Percentiles rank a stretch among this genome's conserved stretches.
Evolutionary conservation across 2,113 vertebrate genomes (phyloP).

Genomic region (Ophthalmolycus amberensis): DNA sequence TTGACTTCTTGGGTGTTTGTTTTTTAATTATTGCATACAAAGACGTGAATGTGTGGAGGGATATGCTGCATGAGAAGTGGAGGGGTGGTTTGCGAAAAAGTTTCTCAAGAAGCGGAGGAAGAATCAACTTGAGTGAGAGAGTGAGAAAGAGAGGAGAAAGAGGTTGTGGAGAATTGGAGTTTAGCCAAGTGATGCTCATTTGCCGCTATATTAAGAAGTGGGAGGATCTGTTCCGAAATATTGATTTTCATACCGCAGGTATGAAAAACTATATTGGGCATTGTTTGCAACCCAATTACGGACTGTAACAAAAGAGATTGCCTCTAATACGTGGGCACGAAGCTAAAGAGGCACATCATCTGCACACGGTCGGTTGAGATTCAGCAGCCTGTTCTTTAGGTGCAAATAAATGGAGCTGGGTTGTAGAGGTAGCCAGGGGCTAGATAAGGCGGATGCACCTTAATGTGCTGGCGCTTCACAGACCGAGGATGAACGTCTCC

Average conservation of each 20-base stretch:
- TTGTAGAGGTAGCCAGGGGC: background rate
- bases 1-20: background rate
- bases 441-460: slow-evolving; percentile 14
- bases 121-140: slow-evolving; percentile 38
- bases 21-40: background rate
- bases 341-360: slow-evolving; percentile 35
- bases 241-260: slow-evolving; percentile 67
- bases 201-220: slow-evolving; percentile 64
- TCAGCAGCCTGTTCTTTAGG: slow-evolving; percentile 11
- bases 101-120: slow-evolving; percentile 35
- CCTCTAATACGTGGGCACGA: slow-evolving; percentile 68
- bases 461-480: background rate
- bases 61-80: slow-evolving; percentile 2
- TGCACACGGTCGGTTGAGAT: background rate
- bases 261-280: slow-evolving; percentile 65
- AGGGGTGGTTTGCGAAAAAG: background rate
- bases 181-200: slow-evolving; percentile 66
- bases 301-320: slow-evolving; percentile 63
- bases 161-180: slow-evolving; percentile 29
- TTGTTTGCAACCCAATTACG: slow-evolving; percentile 69
- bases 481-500: slow-evolving; percentile 20
- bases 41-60: background rate
- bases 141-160: too few species aligned
- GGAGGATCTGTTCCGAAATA: slow-evolving; percentile 50
- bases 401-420: slow-evolving; percentile 32